Evolutionary conservation across 2,113 vertebrate genomes (phyloP), one percentile per base, ranked within the genome.

Genomic region (Panthera uncia): DNA sequence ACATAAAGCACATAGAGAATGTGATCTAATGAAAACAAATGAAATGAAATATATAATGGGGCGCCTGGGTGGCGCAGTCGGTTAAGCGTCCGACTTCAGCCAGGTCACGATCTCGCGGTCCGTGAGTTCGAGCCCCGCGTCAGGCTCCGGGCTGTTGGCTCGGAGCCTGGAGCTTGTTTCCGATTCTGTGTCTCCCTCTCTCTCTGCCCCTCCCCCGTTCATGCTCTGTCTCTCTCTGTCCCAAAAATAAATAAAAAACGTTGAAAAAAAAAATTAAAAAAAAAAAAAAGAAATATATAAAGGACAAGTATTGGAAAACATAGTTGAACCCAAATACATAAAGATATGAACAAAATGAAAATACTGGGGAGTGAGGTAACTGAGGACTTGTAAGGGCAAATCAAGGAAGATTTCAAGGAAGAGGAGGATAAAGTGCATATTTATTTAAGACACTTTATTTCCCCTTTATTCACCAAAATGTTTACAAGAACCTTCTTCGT

Each of bases 11-110:
- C 25, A 36, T 3, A 57, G 50, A 91, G 87, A 97, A 90, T 50
- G 38, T 33, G 7, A 25, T 21, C 36, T 81, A 79, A 66, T 52
- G 65, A 96, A 87, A 98, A 63, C 83, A 80, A 96, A 45, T 80
- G 45, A 83, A 78, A 73, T 74, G 13, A 86, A 84, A 61, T 89
- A n/a, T 6, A 29, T 33, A 55, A 81, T n/a, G n/a, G n/a, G n/a
- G n/a, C n/a, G n/a, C n/a, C n/a, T n/a, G n/a, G n/a, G n/a, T n/a
- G n/a, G n/a, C n/a, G n/a, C n/a, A n/a, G n/a, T n/a, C n/a, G n/a
- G n/a, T n/a, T n/a, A n/a, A n/a, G n/a, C n/a, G n/a, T n/a, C n/a
- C n/a, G n/a, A n/a, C n/a, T n/a, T n/a, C n/a, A n/a, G n/a, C n/a
- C n/a, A n/a, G n/a, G n/a, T n/a, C n/a, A n/a, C n/a, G n/a, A n/a